These are phyloP conservation scores for Autographa pulchrina DNA, from an alignment of 2,888 invertebrate genomes.

Conservation along the genomic window DNA sequence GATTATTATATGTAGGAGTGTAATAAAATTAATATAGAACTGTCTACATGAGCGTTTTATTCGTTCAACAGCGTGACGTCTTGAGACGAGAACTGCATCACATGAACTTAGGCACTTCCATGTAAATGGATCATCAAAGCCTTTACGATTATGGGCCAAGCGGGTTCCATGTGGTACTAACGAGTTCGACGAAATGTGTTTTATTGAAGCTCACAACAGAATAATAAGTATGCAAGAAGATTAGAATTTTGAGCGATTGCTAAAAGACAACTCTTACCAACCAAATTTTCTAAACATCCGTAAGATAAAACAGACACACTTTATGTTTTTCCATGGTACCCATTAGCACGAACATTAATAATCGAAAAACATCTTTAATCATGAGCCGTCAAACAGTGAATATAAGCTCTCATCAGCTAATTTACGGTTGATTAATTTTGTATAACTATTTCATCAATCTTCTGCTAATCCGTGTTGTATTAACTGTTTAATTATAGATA, in stretches of 20 bases:
- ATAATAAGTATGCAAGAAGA: not conserved
- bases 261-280: not conserved
- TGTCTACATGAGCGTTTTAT: slow-evolving; percentile 23
- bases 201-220: not conserved
- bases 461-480: slow-evolving; percentile 21
- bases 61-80: slow-evolving; percentile 20
- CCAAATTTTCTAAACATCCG: not conserved
- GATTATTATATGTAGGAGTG: slow-evolving; percentile 29
- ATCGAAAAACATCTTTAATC: slow-evolving; percentile 28
- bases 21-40: slow-evolving; percentile 37
- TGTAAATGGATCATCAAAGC: slow-evolving; percentile 13
- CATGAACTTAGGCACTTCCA: slow-evolving; percentile 7
- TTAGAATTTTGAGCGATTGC: not conserved
- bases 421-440: slow-evolving; percentile 35
- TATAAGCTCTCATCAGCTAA: slow-evolving; percentile 11
- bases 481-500: slow-evolving; percentile 16
- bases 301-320: slow-evolving; percentile 10
- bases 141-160: slow-evolving; percentile 6
- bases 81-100: slow-evolving; percentile 10
- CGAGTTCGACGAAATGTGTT: not conserved
- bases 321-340: slow-evolving; percentile 15
- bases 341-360: slow-evolving; percentile 12
- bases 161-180: slow-evolving; percentile 6
- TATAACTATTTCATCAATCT: slow-evolving; percentile 29
- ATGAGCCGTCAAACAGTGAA: slow-evolving; percentile 24